Evolutionary conservation across 2,888 invertebrate species (phyloP).

Genomic region (Nowickia ferox): DNA sequence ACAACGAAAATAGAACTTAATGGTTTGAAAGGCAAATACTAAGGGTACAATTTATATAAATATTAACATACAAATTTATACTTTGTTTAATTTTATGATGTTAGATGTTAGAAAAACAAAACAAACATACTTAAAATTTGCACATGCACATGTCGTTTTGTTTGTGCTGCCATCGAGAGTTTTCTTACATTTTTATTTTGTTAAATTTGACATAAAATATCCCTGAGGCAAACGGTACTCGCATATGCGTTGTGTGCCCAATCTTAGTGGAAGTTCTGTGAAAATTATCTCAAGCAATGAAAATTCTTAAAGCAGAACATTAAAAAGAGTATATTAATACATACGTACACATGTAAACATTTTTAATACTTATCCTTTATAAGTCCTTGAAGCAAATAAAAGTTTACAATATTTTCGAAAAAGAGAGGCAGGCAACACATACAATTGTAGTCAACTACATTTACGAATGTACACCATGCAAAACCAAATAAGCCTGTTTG

Average conservation of each 20-base stretch:
- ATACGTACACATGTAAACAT: background rate
- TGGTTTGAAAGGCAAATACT: slow-evolving; percentile 30
- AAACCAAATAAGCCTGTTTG: no score
- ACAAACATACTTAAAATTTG: slow-evolving; percentile 4
- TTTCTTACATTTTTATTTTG: slow-evolving; percentile 10
- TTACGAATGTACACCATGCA: no score
- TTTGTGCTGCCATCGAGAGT: background rate
- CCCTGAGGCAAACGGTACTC: slow-evolving; percentile 17
- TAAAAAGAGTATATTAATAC: background rate
- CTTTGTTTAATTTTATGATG: slow-evolving; percentile 26
- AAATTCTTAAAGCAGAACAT: slow-evolving; percentile 1
- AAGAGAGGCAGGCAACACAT: slow-evolving; percentile 6
- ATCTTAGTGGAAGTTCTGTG: background rate
- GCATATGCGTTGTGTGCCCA: background rate
- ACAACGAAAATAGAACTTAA: background rate
- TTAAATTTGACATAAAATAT: slow-evolving; percentile 12
- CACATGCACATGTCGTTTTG: slow-evolving; percentile 15
- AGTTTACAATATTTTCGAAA: slow-evolving; percentile 33
- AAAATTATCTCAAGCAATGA: slow-evolving; percentile 11
- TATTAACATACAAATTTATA: slow-evolving; percentile 22
- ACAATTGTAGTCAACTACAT: background rate
- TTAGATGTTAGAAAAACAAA: background rate
- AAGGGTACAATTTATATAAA: slow-evolving; percentile 16
- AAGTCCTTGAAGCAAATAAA: slow-evolving; percentile 42
- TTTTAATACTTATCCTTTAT: slow-evolving; percentile 29